Evolutionary conservation across 2,888 invertebrate species (phyloP).

Genomic region (Formica aserva): DNA sequence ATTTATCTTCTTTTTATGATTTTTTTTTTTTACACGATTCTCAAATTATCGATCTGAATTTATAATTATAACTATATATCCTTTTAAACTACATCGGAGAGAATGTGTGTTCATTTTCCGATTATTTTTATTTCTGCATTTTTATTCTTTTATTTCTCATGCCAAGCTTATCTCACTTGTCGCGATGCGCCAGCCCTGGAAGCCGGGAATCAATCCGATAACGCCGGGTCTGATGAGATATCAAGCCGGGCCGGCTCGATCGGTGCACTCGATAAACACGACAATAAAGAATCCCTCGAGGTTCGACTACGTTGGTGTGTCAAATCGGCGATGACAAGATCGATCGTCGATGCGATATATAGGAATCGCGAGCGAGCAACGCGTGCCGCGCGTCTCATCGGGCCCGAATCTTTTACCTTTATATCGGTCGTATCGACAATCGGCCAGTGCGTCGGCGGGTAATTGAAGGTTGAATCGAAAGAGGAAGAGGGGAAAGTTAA

Average conservation of each 20-base stretch:
- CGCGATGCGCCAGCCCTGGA: constrained; percentile 26
- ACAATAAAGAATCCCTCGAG: constrained; percentile 64
- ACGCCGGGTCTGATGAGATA: constrained; percentile 60
- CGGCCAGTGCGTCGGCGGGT: constrained; percentile 13
- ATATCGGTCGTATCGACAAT: constrained; percentile 25
- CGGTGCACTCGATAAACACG: constrained; percentile 59
- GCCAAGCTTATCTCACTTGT: constrained; percentile 33
- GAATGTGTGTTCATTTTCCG: not conserved
- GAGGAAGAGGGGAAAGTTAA: constrained; percentile 10
- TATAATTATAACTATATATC: not conserved
- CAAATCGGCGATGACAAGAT: constrained; percentile 53
- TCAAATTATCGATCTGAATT: not conserved
- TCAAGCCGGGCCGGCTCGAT: constrained; percentile 59
- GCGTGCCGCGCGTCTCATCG: constrained; percentile 19
- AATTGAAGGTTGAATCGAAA: constrained; percentile 40
- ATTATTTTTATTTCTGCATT: not conserved
- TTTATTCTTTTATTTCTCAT: constrained; percentile 3
- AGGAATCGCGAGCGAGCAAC: constrained; percentile 33
- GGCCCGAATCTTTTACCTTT: constrained; percentile 25
- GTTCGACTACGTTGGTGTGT: constrained; percentile 41
- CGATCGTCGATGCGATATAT: constrained; percentile 27
- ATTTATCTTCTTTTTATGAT: not conserved
- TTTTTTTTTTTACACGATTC: not conserved
- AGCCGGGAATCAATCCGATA: constrained; percentile 60
- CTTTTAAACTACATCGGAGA: not conserved